Evolutionary conservation across 2,797 vertebrate species (phyloP), one percentile per base, ranked within the genome.

Genomic region (Bradypodion ventrale): DNA sequence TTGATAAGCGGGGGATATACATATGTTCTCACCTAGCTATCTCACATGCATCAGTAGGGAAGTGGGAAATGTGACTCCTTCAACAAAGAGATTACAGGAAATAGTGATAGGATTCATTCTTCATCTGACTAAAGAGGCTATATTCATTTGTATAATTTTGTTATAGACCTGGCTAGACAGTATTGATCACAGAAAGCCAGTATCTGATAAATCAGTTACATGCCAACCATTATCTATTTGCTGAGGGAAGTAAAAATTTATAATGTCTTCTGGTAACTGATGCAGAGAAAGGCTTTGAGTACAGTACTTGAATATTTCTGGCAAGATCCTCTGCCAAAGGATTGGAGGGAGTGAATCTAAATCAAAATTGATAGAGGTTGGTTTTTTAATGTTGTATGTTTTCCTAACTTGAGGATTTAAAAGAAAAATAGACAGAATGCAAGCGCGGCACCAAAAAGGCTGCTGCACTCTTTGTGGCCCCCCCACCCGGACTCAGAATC

Each of bases 141-240:
- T 77, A 76, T 85, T 81, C 74, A 82, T 76, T 85, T 85, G 69
- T 65, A 81, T 85, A 85, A 82, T 85, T 85, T 85, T 63, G 65
- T 81, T 76, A 87, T 83, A 79, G 77, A 82, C 62, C 52, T 83
- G 85, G 40, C 81, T 78, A 79, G 81, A 87, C 62, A 0, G 40
- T 83, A 83, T 83, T 16, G 69, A 87, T 79, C 56, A 75, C 60
- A 75, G 46, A 69, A 70, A 63, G 79, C 52, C 44, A 49, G 73
- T 82, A 85, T 70, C 73, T 81, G 79, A 85, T 75, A 75, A 78
- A 74, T 75, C 70, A 79, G 69, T 74, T 83, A 75, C 76, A 83
- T 65, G 63, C 8, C 27, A 85, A 1, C 2, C 83, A 5, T 75
- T 85, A 80, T 62, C 49, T 44, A 35, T 79, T 90, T 88, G 56